Base-by-base conservation (phyloP, 2,888 invertebrate genomes). In the Diabrotica balteata region DNA sequence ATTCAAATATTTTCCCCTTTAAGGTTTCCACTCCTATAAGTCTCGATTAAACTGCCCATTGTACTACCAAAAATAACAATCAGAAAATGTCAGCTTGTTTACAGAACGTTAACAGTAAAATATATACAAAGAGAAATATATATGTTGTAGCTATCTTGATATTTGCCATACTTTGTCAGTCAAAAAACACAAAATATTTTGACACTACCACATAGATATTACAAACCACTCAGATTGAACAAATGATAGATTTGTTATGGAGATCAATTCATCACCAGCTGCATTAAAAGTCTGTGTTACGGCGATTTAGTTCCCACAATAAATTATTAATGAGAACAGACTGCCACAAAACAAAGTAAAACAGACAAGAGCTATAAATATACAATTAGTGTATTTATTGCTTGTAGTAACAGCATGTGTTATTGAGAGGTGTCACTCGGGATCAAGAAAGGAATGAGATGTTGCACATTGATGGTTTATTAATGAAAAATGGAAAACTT, bases 271-370 rank as follows among this genome's bases (percentile, higher is more conserved):
- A 62, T 67, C 53, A 51, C 58, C 11, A 47, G 4, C 22, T 61
- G 42, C 42, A 44, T 46, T 57, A 68, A 62, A 63, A 42, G 47
- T 32, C 55, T 54, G 42, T 43, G 54, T 43, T 57, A 60, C 17
- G 55, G 49, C 62, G 32, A 53, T 69, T 43, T 65, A 55, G 57
- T 66, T 66, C 66, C 49, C 66, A 63, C 59, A 46, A 69, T 69
- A 60, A 69, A 69, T 69, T 66, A 69, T 69, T 63, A 57, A 63
- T 57, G 63, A 63, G 53, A 50, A 49, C 57, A 57, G 50, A 57
- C 63, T 55, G 32, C 32, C 49, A 57, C 50, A 63, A 55, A 63
- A 55, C 50, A 63, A 63, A 63, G 63, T 63, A 57, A 57, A 63
- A 63, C 63, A 46, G 63, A 57, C 63, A 50, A 63, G 43, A 55